Evolutionary conservation across 2,113 vertebrate species (phyloP).

Genomic region (Pica pica): DNA sequence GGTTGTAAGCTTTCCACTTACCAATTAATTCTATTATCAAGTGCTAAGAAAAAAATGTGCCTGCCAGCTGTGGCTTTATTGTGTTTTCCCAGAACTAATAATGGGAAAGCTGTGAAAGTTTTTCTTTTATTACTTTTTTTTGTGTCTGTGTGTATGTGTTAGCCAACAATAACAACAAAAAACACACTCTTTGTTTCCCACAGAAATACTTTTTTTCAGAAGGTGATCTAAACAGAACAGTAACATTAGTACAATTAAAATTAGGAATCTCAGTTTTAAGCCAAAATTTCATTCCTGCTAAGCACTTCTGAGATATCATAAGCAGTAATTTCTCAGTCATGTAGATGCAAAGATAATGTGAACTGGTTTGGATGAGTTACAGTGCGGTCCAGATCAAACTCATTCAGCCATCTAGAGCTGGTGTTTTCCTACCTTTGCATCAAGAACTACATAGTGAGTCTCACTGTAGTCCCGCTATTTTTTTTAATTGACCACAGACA

Average conservation of each 20-base stretch:
- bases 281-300: neutral
- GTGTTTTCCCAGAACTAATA: conserved; percentile 78
- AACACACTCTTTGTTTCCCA: neutral
- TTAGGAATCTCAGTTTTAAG: neutral
- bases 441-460: neutral
- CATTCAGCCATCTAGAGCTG: neutral
- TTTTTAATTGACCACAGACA: neutral
- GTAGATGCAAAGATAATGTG: neutral
- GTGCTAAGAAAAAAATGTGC: conserved; percentile 75
- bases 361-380: neutral
- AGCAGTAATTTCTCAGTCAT: neutral
- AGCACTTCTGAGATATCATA: neutral
- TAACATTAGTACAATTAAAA: neutral
- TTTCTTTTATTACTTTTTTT: conserved; percentile 47
- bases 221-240: conserved; percentile 23
- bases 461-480: neutral
- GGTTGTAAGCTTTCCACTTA: conserved; percentile 72
- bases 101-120: conserved; percentile 70
- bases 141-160: neutral
- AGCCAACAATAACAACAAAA: conserved; percentile 14
- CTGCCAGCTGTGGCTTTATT: conserved; percentile 81
- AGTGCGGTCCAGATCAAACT: neutral
- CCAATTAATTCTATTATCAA: conserved; percentile 83
- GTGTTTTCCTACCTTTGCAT: neutral
- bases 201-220: neutral